A percentile compares a stretch with the other conserved stretches of the same genome.
Conservation (phyloP, 35 echinoderm and acorn worm genomes). For the Ophioderma brevispina region DNA sequence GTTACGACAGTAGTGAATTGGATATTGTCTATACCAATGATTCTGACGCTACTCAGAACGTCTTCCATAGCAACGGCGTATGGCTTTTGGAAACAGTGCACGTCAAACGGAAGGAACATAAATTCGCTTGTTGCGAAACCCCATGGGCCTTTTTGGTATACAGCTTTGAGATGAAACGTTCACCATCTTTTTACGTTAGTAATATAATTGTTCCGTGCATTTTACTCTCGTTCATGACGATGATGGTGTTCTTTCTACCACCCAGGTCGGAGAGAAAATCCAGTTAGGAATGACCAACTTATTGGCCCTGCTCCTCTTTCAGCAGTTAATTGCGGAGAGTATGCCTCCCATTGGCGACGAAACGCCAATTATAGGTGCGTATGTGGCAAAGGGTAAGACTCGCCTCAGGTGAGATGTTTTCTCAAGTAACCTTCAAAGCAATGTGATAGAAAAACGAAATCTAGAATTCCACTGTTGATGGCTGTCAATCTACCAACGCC, state of each 20-base stretch:
- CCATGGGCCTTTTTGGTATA: conserved; percentile 47
- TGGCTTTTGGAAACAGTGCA: conserved; percentile 40
- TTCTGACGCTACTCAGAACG: conserved; percentile 20
- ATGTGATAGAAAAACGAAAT: no score
- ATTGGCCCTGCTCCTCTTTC: conserved; percentile 83
- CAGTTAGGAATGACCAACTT: conserved; percentile 86
- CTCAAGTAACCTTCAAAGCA: no score
- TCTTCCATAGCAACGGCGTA: conserved; percentile 67
- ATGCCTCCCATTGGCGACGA: conserved; percentile 84
- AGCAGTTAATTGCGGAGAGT: conserved; percentile 81
- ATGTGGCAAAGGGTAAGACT: no score
- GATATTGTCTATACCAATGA: conserved; percentile 39
- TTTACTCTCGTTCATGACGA: conserved; percentile 73
- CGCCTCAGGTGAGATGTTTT: no score
- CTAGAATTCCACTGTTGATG: no score
- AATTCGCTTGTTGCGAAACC: conserved; percentile 43
- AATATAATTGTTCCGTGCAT: conserved; percentile 84
- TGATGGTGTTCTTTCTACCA: conserved; percentile 78
- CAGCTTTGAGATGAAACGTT: conserved; percentile 46
- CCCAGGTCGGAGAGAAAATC: conserved; percentile 92
- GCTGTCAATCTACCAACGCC: no score
- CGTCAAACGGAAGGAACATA: not conserved
- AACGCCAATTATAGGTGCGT: conserved; percentile 83
- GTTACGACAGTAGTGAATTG: conserved; percentile 12
- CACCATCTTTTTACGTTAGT: conserved; percentile 73